phyloP scores from a whole-genome alignment of 2,888 invertebrate species.

The Pseudanteris insignis region DNA sequence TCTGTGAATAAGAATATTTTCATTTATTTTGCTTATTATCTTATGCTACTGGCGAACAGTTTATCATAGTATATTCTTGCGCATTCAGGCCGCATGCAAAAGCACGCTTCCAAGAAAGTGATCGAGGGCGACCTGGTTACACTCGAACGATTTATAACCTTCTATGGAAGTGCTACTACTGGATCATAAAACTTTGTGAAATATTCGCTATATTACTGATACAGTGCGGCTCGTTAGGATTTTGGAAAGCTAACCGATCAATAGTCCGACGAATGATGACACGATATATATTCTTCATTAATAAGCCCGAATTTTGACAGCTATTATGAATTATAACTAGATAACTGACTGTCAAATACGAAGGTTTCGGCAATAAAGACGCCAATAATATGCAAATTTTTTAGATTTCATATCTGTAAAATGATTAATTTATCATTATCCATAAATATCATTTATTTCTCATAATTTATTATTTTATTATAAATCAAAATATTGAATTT shows the following conservation, averaged over 20 bases:
- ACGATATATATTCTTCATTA: conserved; percentile 25
- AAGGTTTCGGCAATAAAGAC: conserved; percentile 15
- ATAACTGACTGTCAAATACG: conserved; percentile 5
- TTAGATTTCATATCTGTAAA: conserved; percentile 7
- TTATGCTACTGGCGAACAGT: conserved; percentile 41
- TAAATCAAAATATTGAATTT: too few species aligned
- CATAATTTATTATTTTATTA: too few species aligned
- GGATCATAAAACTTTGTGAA: conserved; percentile 46
- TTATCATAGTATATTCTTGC: conserved; percentile 44
- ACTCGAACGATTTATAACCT: conserved; percentile 46
- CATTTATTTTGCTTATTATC: conserved; percentile 36
- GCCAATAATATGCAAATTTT: not conserved
- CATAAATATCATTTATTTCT: too few species aligned
- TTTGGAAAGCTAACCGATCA: conserved; percentile 34
- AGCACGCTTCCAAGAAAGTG: conserved; percentile 52
- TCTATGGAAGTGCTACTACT: conserved; percentile 41
- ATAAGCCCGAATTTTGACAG: conserved; percentile 15
- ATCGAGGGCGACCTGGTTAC: conserved; percentile 51
- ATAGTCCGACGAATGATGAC: conserved; percentile 18
- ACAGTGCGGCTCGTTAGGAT: conserved; percentile 37
- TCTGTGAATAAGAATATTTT: conserved; percentile 38
- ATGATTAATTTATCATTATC: not conserved
- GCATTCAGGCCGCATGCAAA: conserved; percentile 46
- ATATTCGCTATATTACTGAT: conserved; percentile 42
- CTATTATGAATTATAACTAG: conserved; percentile 16